Evolutionary conservation across 2,113 vertebrate genomes (phyloP).

Genomic region (Antechinus flavipes): DNA sequence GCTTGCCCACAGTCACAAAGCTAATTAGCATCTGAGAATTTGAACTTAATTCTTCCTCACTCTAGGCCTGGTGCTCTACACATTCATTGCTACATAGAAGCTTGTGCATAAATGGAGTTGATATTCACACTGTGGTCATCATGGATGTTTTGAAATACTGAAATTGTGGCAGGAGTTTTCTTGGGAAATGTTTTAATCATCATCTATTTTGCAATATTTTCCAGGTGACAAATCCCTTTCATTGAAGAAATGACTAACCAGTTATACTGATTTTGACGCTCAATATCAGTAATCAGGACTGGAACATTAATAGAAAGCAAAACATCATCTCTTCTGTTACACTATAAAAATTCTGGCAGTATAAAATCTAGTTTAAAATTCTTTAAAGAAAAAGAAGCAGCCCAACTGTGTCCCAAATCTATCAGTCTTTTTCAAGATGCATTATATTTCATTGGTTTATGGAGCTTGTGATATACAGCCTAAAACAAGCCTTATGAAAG

Average conservation of each 20-base stretch:
- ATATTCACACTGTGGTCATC: background rate
- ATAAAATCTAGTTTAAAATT: slow-evolving; percentile 46
- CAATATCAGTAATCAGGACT: background rate
- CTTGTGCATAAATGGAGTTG: background rate
- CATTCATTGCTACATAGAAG: background rate
- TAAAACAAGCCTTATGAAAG: slow-evolving; percentile 40
- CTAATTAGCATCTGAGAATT: background rate
- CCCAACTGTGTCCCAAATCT: slow-evolving; percentile 28
- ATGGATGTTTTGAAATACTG: background rate
- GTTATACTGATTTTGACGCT: background rate
- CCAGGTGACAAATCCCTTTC: background rate
- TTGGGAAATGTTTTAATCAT: background rate
- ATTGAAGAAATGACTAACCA: background rate
- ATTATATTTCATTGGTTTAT: slow-evolving; percentile 39
- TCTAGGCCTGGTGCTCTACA: background rate
- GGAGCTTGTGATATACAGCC: slow-evolving; percentile 25
- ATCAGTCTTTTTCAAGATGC: slow-evolving; percentile 55
- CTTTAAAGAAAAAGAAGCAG: slow-evolving; percentile 45
- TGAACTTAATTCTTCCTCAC: background rate
- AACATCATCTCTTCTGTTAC: slow-evolving; percentile 18
- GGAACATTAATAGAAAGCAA: slow-evolving; percentile 21
- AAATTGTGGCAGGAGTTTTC: background rate
- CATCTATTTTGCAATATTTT: background rate
- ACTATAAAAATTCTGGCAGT: slow-evolving; percentile 24
- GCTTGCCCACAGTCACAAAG: background rate